phyloP scores from a whole-genome alignment of 1,140 invertebrate species.

The Telenomus remus region DNA sequence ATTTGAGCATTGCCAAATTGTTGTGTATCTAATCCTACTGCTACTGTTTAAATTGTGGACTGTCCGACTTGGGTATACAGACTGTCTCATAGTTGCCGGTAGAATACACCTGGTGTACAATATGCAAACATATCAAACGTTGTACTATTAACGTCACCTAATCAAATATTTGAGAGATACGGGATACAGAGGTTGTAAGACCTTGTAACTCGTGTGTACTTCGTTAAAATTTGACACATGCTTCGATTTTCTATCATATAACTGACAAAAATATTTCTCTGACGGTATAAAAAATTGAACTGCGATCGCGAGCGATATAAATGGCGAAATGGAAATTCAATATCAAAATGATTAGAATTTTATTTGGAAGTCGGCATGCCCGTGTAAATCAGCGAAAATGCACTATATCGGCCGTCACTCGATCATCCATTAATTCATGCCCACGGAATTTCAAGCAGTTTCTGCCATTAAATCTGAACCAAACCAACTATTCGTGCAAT shows the following conservation, averaged over 20 bases:
- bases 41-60: constrained; percentile 19
- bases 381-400: not conserved
- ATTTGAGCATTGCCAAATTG: constrained; percentile 14
- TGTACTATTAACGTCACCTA: constrained; percentile 13
- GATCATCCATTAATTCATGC: constrained; percentile 19
- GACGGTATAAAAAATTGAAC: too few species aligned
- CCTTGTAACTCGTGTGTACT: not conserved
- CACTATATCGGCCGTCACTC: constrained; percentile 7
- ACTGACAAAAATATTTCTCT: too few species aligned
- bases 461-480: constrained; percentile 29
- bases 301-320: too few species aligned
- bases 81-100: constrained; percentile 15
- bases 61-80: constrained; percentile 6
- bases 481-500: constrained; percentile 23
- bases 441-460: constrained; percentile 18
- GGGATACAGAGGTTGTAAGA: not conserved
- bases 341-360: too few species aligned
- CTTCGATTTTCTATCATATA: too few species aligned
- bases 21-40: constrained; percentile 4
- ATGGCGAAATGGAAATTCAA: too few species aligned
- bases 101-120: constrained; percentile 22
- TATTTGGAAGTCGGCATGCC: too few species aligned
- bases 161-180: constrained; percentile 11
- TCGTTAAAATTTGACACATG: too few species aligned
- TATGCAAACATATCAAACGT: constrained; percentile 14